These are phyloP conservation scores for Syrmaticus mikado DNA, from an alignment of 2,113 vertebrate genomes.

Conservation along the genomic window DNA sequence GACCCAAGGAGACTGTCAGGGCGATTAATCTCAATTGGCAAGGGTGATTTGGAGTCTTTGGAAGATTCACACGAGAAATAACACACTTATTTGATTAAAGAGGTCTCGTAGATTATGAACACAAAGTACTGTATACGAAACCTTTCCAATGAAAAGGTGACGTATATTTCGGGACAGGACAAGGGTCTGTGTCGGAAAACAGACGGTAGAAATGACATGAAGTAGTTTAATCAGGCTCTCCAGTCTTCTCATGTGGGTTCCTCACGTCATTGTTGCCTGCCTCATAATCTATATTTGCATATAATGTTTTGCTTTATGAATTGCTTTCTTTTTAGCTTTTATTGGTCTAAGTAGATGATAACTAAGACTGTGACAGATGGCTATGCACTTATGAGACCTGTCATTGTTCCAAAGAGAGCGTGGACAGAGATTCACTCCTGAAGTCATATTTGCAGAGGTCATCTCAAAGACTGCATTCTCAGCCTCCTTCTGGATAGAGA, in stretches of 20 bases:
- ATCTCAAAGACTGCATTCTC: neutral
- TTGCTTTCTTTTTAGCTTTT: neutral
- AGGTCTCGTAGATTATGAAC: neutral
- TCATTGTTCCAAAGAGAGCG: neutral
- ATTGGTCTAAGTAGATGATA: neutral
- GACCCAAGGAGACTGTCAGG: neutral
- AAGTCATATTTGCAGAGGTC: neutral
- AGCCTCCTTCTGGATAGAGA: neutral
- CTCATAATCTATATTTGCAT: neutral
- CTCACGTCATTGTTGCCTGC: neutral
- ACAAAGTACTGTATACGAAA: neutral
- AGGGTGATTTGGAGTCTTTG: neutral
- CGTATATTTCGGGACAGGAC: rapidly evolving
- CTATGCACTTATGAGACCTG: neutral
- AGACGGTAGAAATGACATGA: neutral
- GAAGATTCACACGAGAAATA: neutral
- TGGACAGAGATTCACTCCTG: neutral
- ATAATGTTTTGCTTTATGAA: neutral
- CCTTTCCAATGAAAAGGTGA: neutral
- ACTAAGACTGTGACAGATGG: neutral
- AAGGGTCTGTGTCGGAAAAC: neutral
- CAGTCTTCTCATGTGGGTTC: neutral
- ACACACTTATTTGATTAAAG: neutral
- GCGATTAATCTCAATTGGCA: neutral
- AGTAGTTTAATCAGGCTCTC: neutral